Percentiles rank a stretch among this genome's conserved stretches.
These are phyloP conservation scores for mouse (Mus musculus) DNA, from an alignment of 2,113 vertebrate genomes.

Conservation along the genomic window GRCm39 chr7:40403001-40403500, in stretches of 20 bases:
- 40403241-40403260: not conserved
- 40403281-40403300: not conserved
- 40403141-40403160: not conserved
- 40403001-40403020: not conserved
- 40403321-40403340: not conserved
- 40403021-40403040: not conserved
- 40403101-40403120: rapidly evolving
- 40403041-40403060: not conserved
- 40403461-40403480: not conserved
- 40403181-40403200: not conserved
- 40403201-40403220: not conserved
- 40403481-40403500: not conserved
- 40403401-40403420: not conserved
- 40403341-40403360: not conserved
- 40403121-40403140: not conserved
- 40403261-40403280: not conserved
- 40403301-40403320: not conserved
- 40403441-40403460: not conserved
- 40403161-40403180: not conserved
- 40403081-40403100: not conserved
- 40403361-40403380: not conserved
- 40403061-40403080: not conserved
- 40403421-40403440: not conserved
- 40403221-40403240: not conserved
- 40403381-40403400: not conserved